These are phyloP conservation scores for Lasiurus borealis DNA, from an alignment of 2,113 vertebrate genomes.

Conservation along the genomic window DNA sequence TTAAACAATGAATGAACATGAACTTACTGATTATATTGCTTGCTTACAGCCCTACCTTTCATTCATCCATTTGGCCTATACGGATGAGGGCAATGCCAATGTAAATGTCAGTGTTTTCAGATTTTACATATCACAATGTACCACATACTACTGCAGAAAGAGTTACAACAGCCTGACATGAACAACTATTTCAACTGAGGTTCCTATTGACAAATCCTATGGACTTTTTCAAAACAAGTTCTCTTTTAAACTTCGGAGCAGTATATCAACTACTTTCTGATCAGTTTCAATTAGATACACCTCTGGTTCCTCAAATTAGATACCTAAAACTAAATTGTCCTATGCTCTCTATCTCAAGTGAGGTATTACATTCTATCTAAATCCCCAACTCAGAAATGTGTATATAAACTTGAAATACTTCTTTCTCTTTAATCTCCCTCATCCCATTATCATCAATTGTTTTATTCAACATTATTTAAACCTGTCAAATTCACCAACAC, in stretches of 20 bases:
- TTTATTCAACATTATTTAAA: not conserved
- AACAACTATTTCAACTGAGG: not conserved
- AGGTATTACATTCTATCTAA: not conserved
- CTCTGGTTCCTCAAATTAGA: not conserved
- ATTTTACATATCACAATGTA: not conserved
- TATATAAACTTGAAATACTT: not conserved
- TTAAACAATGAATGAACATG: not conserved
- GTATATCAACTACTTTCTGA: not conserved
- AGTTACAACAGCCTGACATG: not conserved
- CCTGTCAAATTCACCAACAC: not conserved
- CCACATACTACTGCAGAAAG: not conserved
- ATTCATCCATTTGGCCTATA: not conserved
- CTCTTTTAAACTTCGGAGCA: not conserved
- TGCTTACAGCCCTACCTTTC: not conserved
- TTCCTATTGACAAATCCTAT: not conserved
- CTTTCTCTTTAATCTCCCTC: not conserved
- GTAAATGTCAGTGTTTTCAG: not conserved
- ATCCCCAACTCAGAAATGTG: not conserved
- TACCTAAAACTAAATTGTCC: not conserved
- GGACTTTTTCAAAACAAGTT: slow-evolving; percentile 13
- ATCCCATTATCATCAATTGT: not conserved
- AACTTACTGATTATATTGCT: not conserved
- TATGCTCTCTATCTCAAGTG: not conserved
- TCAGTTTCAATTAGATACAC: not conserved
- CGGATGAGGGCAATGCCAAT: not conserved